Conservation (phyloP, 2,797 vertebrate species). For the Strix occidentalis region DNA sequence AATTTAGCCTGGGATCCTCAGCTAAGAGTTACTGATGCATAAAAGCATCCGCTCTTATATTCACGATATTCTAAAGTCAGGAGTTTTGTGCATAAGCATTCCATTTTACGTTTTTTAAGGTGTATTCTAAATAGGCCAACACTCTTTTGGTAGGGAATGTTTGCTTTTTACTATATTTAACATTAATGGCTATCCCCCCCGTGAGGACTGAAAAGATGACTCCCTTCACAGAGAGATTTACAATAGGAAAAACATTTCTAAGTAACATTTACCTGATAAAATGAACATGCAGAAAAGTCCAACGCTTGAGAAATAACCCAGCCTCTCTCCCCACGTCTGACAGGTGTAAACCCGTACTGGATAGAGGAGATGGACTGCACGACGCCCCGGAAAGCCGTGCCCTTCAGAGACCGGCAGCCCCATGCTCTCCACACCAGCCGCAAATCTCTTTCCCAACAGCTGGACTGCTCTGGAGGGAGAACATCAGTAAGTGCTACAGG, state of each 20-base stretch:
- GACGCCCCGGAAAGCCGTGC: conserved; percentile 57
- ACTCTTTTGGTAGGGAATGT: background rate
- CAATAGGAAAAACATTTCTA: background rate
- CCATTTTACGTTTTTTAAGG: background rate
- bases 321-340: accelerated
- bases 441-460: conserved; percentile 92
- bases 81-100: background rate
- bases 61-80: background rate
- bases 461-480: conserved; percentile 79
- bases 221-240: background rate
- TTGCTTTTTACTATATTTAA: background rate
- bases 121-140: background rate
- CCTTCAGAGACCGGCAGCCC: conserved; percentile 45
- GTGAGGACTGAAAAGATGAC: background rate
- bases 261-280: background rate
- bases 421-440: conserved; percentile 78
- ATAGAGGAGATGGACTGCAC: conserved; percentile 76
- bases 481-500: conserved; percentile 69
- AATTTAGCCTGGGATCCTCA: background rate
- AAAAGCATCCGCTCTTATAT: background rate
- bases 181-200: background rate
- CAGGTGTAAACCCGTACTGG: conserved; percentile 86
- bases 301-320: accelerated
- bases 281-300: accelerated
- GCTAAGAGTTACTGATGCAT: background rate